Conservation (phyloP, 92 coral and sea anemone species). For the Phenganax subtilis region DNA sequence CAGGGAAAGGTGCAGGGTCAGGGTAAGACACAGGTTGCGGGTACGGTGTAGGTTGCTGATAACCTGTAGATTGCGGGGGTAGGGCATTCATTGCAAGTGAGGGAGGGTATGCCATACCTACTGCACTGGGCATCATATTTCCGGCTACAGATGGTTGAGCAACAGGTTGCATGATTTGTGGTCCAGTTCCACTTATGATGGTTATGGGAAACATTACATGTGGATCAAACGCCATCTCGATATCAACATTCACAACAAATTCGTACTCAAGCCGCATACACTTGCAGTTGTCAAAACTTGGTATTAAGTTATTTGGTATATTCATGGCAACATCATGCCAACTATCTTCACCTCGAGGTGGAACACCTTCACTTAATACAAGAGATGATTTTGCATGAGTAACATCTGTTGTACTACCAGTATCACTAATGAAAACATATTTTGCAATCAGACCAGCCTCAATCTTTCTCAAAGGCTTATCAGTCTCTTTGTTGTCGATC, state of each 20-base stretch:
- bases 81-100: background rate
- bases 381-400: slow-evolving; percentile 10
- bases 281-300: slow-evolving; percentile 20
- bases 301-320: slow-evolving; percentile 7
- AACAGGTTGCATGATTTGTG: background rate
- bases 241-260: slow-evolving; percentile 11
- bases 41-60: background rate
- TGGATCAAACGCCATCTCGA: slow-evolving; percentile 17
- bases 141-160: background rate
- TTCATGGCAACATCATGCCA: slow-evolving; percentile 16
- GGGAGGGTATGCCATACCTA: slow-evolving; percentile 3
- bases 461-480: slow-evolving; percentile 13
- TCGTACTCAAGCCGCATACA: background rate
- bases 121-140: background rate
- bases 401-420: background rate
- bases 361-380: background rate
- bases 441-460: background rate
- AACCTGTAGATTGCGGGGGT: background rate
- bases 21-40: slow-evolving; percentile 18
- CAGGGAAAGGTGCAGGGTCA: background rate
- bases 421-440: background rate
- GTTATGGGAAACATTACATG: slow-evolving; percentile 4
- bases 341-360: slow-evolving; percentile 1
- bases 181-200: background rate
- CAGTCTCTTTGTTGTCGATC: slow-evolving; percentile 19